Percentiles rank a stretch among this genome's conserved stretches.
Evolutionary conservation across 2,888 invertebrate species (phyloP).

Genomic region (Periphyllus acericola): DNA sequence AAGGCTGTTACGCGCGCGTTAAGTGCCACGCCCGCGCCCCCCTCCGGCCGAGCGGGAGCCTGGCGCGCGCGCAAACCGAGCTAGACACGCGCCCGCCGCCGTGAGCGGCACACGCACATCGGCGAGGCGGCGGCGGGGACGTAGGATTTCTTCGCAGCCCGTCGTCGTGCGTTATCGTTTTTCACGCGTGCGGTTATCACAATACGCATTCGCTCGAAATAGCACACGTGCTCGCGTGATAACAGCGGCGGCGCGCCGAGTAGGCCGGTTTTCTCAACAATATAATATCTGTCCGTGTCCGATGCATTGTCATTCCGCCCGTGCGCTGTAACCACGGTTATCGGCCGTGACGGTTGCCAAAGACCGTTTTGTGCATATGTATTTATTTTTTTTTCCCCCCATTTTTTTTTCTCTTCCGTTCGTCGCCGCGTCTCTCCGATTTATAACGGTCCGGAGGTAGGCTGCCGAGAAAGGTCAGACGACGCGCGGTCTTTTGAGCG

Average conservation of each 20-base stretch:
- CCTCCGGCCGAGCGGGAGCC: not conserved
- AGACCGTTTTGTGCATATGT: no score
- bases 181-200: no score
- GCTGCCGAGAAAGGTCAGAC: conserved; percentile 35
- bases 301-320: not conserved
- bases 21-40: conserved; percentile 61
- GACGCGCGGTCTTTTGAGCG: not conserved
- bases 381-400: not conserved
- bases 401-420: not conserved
- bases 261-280: not conserved
- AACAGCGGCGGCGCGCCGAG: not conserved
- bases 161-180: not conserved
- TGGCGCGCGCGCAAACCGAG: conserved; percentile 32
- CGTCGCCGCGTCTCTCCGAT: not conserved
- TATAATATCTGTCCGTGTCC: not conserved
- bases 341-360: conserved; percentile 38
- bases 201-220: not conserved
- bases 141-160: not conserved
- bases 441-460: no score
- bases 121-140: not conserved
- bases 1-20: conserved; percentile 57
- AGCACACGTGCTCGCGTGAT: conserved; percentile 22
- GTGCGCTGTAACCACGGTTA: not conserved
- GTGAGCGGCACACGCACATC: not conserved
- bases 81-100: conserved; percentile 29